Evolutionary conservation across 2,797 vertebrate species (phyloP), one percentile per base, ranked within the genome.

Genomic region (Columba guinea): DNA sequence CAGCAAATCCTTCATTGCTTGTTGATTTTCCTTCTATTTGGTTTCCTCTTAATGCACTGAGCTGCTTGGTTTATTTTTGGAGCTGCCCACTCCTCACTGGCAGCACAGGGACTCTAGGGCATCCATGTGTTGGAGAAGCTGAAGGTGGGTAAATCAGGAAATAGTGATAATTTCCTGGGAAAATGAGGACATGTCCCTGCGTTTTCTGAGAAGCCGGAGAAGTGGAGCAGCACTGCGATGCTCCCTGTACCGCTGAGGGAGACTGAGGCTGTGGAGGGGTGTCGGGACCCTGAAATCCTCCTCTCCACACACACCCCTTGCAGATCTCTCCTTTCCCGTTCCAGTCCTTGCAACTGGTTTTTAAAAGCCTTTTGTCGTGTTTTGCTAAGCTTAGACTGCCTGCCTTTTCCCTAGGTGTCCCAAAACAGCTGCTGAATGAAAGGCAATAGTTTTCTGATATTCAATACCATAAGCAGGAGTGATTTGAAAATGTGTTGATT

Each of bases 401-500:
- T 77, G 69, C 32, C 46, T 82, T 88, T 94, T 95, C 84, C 94
- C 81, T 90, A 2, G 0, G 67, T 94, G 77, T 95, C 86, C 82
- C 63, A 79, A 89, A 95, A 84, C 90, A 92, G 94, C 95, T 96
- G 94, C 89, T 78, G 80, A 95, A 88, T 87, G 93, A 95, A 97
- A 96, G 92, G 83, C 93, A 95, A 82, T 97, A 56, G 63, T 88
- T 93, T 94, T 96, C 94, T 95, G 96, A 95, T 96, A 94, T 89
- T 94, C 95, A 93, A 93, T 92, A 95, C 93, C 73, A 5, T 93
- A 84, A 85, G 93, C 87, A 95, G 95, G 93, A 94, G 87, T 90
- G 96, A 94, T 90, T 96, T 95, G 94, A 96, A 97, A 97, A 95
- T 80, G 92, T 96, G 95, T 94, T 96, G 96, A 93, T 95, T 96